Conservation (phyloP, 2,113 vertebrate genomes). For the Mustela nigripes region DNA sequence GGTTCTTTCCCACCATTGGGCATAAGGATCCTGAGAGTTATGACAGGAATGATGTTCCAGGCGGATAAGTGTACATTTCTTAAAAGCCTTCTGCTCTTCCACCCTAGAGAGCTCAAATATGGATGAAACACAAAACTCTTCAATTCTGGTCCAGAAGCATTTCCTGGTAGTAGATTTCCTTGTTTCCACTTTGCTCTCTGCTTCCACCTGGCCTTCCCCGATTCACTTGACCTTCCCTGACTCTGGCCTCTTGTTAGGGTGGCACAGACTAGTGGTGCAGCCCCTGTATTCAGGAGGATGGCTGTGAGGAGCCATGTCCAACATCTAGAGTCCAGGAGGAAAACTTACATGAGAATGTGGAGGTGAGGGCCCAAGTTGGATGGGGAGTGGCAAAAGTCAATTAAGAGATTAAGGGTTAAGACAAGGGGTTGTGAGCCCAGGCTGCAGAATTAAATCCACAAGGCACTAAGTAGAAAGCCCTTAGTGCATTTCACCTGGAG, state of each 20-base stretch:
- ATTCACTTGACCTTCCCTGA: neutral
- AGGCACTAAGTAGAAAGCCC: neutral
- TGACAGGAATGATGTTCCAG: neutral
- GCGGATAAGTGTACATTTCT: neutral
- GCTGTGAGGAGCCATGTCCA: neutral
- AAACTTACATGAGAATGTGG: neutral
- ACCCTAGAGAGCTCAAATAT: neutral
- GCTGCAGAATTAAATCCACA: neutral
- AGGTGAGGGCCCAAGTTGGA: neutral
- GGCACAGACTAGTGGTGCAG: neutral
- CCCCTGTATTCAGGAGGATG: neutral
- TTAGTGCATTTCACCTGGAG: neutral
- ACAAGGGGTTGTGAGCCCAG: neutral
- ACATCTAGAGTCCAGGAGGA: neutral
- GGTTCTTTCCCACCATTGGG: neutral
- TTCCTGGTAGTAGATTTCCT: neutral
- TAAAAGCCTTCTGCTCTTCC: neutral
- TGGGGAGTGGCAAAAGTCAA: neutral
- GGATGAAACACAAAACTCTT: neutral
- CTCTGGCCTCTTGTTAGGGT: neutral
- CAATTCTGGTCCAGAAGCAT: neutral
- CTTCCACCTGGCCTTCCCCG: neutral
- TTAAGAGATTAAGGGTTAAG: neutral
- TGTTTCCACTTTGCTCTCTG: neutral
- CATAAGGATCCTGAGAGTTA: neutral